These are phyloP conservation scores for Nothobranchius kuhntae DNA, from an alignment of 2,113 vertebrate species.

Conservation along the genomic window DNA sequence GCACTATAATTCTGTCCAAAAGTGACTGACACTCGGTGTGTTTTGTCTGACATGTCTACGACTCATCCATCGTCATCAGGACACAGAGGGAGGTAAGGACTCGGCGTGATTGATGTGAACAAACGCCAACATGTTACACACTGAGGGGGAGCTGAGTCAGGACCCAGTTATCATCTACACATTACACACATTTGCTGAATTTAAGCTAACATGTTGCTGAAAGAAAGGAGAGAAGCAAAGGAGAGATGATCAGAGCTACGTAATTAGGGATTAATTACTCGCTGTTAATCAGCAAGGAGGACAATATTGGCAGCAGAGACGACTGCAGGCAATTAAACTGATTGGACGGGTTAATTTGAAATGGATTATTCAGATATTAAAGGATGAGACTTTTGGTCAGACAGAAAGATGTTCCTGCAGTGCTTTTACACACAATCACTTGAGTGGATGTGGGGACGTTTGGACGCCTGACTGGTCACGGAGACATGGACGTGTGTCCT, in stretches of 20 bases:
- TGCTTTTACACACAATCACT: too few species aligned
- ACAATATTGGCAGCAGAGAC: constrained; percentile 33
- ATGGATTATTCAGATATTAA: constrained; percentile 46
- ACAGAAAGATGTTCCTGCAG: neutral
- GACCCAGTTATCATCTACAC: neutral
- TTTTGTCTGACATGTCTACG: constrained; percentile 18
- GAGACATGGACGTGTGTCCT: neutral
- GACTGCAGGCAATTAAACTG: constrained; percentile 51
- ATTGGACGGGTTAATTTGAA: constrained; percentile 44
- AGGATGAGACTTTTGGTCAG: constrained; percentile 14
- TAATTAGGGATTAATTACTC: constrained; percentile 51
- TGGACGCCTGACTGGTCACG: neutral
- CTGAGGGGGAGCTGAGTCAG: constrained; percentile 63
- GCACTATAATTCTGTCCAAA: neutral
- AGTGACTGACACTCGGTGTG: constrained; percentile 30
- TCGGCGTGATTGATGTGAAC: constrained; percentile 58
- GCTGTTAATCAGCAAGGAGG: constrained; percentile 23
- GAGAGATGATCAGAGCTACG: neutral
- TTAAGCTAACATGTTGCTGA: too few species aligned
- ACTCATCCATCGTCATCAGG: constrained; percentile 61
- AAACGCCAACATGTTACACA: constrained; percentile 50
- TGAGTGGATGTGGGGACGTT: neutral
- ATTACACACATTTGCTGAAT: too few species aligned
- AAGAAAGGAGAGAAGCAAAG: constrained; percentile 22
- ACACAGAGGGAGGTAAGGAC: constrained; percentile 82